phyloP scores from a whole-genome alignment of 2,797 vertebrate genomes.

The Salmo trutta region DNA sequence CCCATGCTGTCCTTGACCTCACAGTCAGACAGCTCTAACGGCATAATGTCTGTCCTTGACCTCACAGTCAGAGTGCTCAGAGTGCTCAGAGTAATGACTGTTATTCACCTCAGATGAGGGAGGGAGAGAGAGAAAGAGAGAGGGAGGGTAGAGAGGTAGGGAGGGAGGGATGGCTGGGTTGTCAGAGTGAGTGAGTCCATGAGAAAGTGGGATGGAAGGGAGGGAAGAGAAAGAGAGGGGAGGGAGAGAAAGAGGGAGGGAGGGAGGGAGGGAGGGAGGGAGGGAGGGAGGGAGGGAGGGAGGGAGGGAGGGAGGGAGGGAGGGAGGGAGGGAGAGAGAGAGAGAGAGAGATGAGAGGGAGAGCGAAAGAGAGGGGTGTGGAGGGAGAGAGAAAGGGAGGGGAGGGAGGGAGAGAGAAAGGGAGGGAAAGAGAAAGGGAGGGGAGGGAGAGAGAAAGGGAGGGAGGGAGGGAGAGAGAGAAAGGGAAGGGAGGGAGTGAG shows the following conservation, averaged over 20 bases:
- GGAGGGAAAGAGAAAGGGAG: too few species aligned
- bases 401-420: too few species aligned
- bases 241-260: slow-evolving; percentile 13
- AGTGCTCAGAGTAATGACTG: not conserved
- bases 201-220: not conserved
- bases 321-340: not conserved
- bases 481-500: too few species aligned
- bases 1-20: slow-evolving; percentile 6
- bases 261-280: not conserved
- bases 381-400: not conserved
- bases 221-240: slow-evolving; percentile 12
- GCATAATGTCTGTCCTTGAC: too few species aligned
- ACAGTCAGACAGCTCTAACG: not conserved
- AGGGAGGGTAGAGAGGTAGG: not conserved
- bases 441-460: too few species aligned
- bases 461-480: not conserved
- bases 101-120: not conserved
- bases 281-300: not conserved
- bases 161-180: not conserved
- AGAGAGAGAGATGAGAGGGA: not conserved
- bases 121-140: not conserved
- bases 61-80: too few species aligned
- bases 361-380: not conserved
- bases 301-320: not conserved
- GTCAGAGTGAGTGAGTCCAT: not conserved